A percentile compares a stretch with the other conserved stretches of the same genome.
Conservation (phyloP, 2,888 invertebrate species). For the Cremastobaeus sp. region DNA sequence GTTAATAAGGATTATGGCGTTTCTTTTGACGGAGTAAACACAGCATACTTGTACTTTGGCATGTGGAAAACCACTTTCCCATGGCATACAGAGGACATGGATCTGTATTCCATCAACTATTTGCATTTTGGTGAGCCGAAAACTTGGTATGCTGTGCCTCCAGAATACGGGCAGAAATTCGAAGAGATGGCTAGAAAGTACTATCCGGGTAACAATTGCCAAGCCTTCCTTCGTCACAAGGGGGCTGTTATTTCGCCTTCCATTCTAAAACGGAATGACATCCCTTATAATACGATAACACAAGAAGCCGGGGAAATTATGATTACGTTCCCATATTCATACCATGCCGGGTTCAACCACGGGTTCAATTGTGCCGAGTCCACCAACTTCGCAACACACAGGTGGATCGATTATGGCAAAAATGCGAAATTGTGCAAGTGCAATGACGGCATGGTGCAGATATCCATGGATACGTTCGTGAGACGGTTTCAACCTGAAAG, state of each 20-base stretch:
- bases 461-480: constrained; percentile 99
- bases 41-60: constrained; percentile 98
- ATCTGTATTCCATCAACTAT: constrained; percentile 99
- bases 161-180: constrained; percentile 94
- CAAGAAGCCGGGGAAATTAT: constrained; percentile 98
- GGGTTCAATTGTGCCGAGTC: constrained; percentile 99
- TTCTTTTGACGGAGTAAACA: constrained; percentile 97
- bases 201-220: constrained; percentile 92
- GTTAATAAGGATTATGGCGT: constrained; percentile 97
- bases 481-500: constrained; percentile 90
- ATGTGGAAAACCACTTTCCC: constrained; percentile 99
- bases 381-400: constrained; percentile 97
- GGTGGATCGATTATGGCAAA: constrained; percentile 99
- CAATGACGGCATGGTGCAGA: constrained; percentile 96
- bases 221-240: constrained; percentile 97
- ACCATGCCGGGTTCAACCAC: constrained; percentile 99
- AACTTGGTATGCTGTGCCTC: constrained; percentile 97
- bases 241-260: constrained; percentile 99
- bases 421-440: constrained; percentile 91
- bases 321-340: constrained; percentile 99
- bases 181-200: constrained; percentile 95
- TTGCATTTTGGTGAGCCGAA: constrained; percentile 98
- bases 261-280: constrained; percentile 93
- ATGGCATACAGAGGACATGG: constrained; percentile 99
- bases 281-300: constrained; percentile 97